These are phyloP conservation scores for Bostrychus sinensis DNA, from an alignment of 2,113 vertebrate species.

Conservation along the genomic window DNA sequence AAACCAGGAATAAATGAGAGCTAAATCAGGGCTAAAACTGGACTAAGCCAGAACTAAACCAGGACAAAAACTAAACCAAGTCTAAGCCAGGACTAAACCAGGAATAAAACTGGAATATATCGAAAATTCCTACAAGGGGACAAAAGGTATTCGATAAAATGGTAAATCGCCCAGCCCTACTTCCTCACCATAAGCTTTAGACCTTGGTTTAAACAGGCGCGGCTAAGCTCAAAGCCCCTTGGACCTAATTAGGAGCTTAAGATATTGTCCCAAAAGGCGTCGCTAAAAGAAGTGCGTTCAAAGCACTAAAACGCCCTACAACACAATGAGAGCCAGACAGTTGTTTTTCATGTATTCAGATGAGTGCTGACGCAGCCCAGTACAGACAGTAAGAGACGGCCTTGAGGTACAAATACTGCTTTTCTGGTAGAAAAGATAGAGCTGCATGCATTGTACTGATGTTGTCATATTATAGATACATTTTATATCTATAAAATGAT, in stretches of 20 bases:
- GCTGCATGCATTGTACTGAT: background rate
- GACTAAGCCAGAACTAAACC: too few species aligned
- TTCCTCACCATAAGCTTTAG: slow-evolving; percentile 1
- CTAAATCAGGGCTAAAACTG: too few species aligned
- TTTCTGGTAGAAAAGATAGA: background rate
- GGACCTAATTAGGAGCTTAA: slow-evolving; percentile 61
- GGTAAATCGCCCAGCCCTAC: background rate
- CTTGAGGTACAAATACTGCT: slow-evolving; percentile 12
- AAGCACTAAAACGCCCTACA: slow-evolving; percentile 13
- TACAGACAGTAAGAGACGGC: slow-evolving; percentile 2
- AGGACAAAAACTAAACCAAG: too few species aligned
- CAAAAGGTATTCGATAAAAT: background rate
- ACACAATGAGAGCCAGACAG: slow-evolving; percentile 1
- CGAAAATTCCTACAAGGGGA: background rate
- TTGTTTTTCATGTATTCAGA: slow-evolving; percentile 18
- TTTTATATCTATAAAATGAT: background rate
- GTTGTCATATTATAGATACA: background rate
- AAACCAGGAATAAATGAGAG: too few species aligned
- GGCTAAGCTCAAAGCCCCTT: slow-evolving; percentile 52
- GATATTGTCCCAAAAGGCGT: slow-evolving; percentile 47
- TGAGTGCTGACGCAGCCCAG: slow-evolving; percentile 29
- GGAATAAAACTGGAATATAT: background rate
- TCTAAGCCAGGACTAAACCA: background rate
- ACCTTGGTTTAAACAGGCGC: slow-evolving; percentile 33
- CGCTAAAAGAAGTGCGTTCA: slow-evolving; percentile 28